These are phyloP conservation scores for Lasioglossum malachurum DNA, from an alignment of 2,888 invertebrate species.

Conservation along the genomic window DNA sequence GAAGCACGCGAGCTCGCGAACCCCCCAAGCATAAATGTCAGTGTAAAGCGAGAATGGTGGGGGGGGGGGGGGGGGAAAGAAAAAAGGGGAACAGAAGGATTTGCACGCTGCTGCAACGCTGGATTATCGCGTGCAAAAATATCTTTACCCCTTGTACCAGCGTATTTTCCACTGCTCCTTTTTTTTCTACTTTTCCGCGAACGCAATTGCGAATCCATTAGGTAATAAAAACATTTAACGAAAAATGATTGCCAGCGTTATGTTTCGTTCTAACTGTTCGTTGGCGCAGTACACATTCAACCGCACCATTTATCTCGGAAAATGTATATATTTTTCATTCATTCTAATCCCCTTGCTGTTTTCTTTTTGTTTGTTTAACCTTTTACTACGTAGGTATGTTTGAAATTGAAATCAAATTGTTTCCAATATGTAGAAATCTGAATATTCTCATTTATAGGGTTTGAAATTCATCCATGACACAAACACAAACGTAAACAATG, in stretches of 20 bases:
- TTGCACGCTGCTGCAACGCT: slow-evolving; percentile 7
- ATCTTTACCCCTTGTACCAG: not conserved
- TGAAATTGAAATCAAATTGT: no score
- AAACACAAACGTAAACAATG: no score
- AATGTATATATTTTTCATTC: not conserved
- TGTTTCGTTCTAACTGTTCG: not conserved
- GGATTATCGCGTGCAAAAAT: slow-evolving; percentile 23
- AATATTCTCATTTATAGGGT: no score
- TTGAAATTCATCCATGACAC: no score
- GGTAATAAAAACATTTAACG: not conserved
- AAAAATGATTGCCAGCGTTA: not conserved
- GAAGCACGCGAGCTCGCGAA: slow-evolving; percentile 66
- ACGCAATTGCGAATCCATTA: not conserved
- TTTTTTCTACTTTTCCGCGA: not conserved
- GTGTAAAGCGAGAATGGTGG: slow-evolving; percentile 8
- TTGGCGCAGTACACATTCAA: not conserved
- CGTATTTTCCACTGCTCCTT: no score
- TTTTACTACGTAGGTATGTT: no score
- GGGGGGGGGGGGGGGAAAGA: not conserved
- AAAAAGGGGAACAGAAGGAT: slow-evolving; percentile 21
- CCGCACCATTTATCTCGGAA: not conserved
- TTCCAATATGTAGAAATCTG: no score
- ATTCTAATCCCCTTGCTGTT: not conserved
- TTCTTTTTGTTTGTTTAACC: no score
- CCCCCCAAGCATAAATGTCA: slow-evolving; percentile 59